Conservation (phyloP, 2,797 vertebrate species). For the Setipinna tenuifilis region DNA sequence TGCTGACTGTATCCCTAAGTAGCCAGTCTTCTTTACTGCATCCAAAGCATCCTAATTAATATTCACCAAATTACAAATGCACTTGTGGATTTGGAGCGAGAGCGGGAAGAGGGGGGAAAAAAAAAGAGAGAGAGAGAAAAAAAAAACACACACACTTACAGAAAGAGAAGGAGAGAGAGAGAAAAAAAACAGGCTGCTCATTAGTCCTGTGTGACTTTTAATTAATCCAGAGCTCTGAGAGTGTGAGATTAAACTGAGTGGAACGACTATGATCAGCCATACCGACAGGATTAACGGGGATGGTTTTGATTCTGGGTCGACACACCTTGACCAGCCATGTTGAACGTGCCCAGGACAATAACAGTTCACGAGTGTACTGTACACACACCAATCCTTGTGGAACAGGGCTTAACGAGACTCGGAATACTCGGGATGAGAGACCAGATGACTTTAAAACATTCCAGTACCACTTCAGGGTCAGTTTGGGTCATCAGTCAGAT, state of each 20-base stretch:
- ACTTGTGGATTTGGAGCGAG: constrained; percentile 65
- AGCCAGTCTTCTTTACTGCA: constrained; percentile 69
- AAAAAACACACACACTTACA: constrained; percentile 52
- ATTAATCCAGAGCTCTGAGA: constrained; percentile 59
- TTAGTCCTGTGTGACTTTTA: constrained; percentile 60
- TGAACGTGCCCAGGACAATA: no score
- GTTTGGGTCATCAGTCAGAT: background rate
- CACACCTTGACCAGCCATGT: no score
- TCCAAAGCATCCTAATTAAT: constrained; percentile 74
- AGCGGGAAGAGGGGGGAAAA: constrained; percentile 13
- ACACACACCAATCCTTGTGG: no score
- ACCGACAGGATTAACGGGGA: constrained; percentile 61
- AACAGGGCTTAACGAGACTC: no score
- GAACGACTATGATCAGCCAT: constrained; percentile 58
- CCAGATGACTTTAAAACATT: no score
- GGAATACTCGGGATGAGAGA: no score
- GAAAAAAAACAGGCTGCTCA: constrained; percentile 56
- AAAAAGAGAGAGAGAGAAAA: constrained; percentile 52
- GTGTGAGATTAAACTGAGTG: constrained; percentile 53
- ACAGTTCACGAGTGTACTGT: no score
- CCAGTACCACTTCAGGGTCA: no score
- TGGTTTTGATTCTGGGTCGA: constrained; percentile 54
- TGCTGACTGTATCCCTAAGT: constrained; percentile 81
- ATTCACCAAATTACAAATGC: constrained; percentile 68
- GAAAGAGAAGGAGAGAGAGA: constrained; percentile 46